Percentiles rank a stretch among this genome's conserved stretches.
phyloP scores from a whole-genome alignment of 2,797 vertebrate genomes.

The Bradypodion pumilum region DNA sequence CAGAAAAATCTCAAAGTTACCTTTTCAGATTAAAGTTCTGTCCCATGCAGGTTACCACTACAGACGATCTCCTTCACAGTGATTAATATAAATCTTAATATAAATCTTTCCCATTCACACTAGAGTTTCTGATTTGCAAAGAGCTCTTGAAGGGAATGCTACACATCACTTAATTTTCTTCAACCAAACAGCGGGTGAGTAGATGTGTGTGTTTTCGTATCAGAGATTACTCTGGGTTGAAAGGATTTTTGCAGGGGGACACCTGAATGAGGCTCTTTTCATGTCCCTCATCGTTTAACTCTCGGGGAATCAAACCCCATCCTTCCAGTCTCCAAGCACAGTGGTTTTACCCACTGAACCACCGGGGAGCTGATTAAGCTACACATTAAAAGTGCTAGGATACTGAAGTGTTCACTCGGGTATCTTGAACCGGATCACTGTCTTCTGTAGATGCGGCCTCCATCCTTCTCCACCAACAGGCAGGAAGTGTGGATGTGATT shows the following conservation, averaged over 20 bases:
- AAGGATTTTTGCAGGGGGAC: too few species aligned
- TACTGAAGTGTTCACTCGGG: neutral
- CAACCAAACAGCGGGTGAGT: constrained; percentile 63
- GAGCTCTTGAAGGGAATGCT: constrained; percentile 53
- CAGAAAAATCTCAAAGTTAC: neutral
- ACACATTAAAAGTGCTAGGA: neutral
- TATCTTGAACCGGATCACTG: neutral
- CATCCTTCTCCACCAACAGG: constrained; percentile 55
- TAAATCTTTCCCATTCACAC: neutral
- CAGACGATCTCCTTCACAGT: neutral
- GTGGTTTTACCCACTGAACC: too few species aligned
- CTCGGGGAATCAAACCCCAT: too few species aligned
- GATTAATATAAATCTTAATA: neutral
- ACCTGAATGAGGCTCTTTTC: too few species aligned
- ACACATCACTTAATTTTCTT: constrained; percentile 67
- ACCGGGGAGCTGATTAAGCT: too few species aligned
- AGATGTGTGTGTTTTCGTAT: too few species aligned
- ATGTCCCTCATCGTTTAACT: too few species aligned
- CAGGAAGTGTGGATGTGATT: constrained; percentile 53
- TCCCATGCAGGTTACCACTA: too few species aligned
- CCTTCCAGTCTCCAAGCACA: too few species aligned
- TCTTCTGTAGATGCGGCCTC: constrained; percentile 54
- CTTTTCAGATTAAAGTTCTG: neutral
- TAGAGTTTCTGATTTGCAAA: constrained; percentile 63
- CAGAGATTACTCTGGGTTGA: too few species aligned